Conservation (phyloP, 2,888 invertebrate species). For the Ephialtes manifestator region DNA sequence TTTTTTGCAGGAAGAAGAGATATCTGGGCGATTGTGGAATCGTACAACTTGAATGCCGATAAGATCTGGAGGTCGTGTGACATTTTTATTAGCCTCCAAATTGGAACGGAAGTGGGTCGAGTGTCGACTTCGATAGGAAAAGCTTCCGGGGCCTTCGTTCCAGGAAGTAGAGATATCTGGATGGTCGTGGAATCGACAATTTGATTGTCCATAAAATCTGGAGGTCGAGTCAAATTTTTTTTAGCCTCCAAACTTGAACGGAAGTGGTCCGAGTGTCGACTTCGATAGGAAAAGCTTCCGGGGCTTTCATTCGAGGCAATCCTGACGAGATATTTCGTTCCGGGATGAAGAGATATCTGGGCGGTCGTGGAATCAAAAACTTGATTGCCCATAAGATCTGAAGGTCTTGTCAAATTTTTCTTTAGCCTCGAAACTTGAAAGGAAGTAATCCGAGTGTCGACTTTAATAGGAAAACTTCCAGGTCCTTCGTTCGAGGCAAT, state of each 20-base stretch:
- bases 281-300: constrained; percentile 84
- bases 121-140: constrained; percentile 84
- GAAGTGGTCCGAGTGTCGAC: constrained; percentile 81
- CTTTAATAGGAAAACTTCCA: constrained; percentile 83
- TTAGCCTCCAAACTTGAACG: constrained; percentile 77
- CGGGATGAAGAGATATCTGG: constrained; percentile 83
- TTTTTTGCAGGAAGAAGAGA: constrained; percentile 83
- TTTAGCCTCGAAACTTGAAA: constrained; percentile 78
- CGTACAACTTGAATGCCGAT: constrained; percentile 84
- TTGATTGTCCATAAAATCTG: too few relatives aligned
- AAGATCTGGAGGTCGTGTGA: too few relatives aligned
- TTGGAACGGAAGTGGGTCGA: constrained; percentile 76
- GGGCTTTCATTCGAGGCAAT: constrained; percentile 84
- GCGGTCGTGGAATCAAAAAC: constrained; percentile 82
- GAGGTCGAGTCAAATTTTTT: too few relatives aligned
- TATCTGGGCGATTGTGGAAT: constrained; percentile 82
- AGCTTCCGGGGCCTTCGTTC: constrained; percentile 84
- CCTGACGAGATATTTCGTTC: constrained; percentile 83
- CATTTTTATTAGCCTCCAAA: constrained; percentile 77
- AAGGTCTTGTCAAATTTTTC: too few relatives aligned
- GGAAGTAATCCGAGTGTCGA: constrained; percentile 81
- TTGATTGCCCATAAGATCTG: constrained; percentile 84
- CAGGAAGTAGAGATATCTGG: constrained; percentile 83
- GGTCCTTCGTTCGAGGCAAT: constrained; percentile 84
- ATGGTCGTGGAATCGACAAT: constrained; percentile 82